A percentile compares a stretch with the other conserved stretches of the same genome.
Conservation (phyloP, 2,113 vertebrate genomes). For the Chlamydotis undulata region DNA sequence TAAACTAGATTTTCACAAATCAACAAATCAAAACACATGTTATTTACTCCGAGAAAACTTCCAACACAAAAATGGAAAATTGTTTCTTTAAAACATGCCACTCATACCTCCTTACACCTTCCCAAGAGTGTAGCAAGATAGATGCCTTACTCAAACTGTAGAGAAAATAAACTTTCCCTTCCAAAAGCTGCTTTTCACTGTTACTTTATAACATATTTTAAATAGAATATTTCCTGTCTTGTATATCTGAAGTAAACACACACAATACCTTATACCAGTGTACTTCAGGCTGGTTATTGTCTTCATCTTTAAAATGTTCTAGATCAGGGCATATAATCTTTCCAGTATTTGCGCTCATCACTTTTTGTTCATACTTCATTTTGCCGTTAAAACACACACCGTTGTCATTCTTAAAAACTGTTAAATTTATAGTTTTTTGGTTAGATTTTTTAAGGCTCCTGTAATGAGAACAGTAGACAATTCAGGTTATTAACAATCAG, state of each 20-base stretch:
- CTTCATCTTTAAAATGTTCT: slow-evolving; percentile 63
- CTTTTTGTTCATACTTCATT: slow-evolving; percentile 45
- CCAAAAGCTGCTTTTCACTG: neutral
- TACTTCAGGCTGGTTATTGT: slow-evolving; percentile 65
- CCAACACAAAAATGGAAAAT: neutral
- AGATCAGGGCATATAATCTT: slow-evolving; percentile 80
- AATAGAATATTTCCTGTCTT: neutral
- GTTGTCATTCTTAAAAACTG: slow-evolving; percentile 68
- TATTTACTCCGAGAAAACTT: neutral
- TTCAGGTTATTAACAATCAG: neutral
- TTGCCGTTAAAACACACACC: slow-evolving; percentile 68
- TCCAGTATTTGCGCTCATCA: neutral
- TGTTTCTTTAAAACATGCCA: neutral
- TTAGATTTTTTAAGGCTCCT: slow-evolving; percentile 68
- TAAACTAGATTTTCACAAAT: neutral
- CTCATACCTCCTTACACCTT: neutral
- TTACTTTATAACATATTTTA: neutral
- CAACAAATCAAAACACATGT: neutral
- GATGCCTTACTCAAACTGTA: neutral
- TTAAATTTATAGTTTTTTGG: slow-evolving; percentile 23
- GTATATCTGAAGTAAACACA: neutral
- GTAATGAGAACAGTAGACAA: slow-evolving; percentile 55
- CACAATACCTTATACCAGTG: slow-evolving; percentile 86
- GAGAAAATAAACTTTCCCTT: neutral
- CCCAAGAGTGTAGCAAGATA: neutral